Evolutionary conservation across 2,888 invertebrate genomes (phyloP), one percentile per base, ranked within the genome.

Genomic region (Alcis repandata): DNA sequence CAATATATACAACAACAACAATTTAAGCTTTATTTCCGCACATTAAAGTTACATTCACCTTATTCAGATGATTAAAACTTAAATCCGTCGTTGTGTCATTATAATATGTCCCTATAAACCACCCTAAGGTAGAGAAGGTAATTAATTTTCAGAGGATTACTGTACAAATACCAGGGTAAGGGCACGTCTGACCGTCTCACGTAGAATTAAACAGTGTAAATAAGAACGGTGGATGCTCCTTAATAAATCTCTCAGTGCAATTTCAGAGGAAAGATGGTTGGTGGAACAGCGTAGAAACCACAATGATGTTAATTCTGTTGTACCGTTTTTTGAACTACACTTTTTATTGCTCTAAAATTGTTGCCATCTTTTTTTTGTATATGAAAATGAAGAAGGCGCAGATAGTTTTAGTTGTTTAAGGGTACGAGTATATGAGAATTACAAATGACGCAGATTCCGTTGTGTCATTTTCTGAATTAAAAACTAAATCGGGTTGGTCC

Each of bases 141-240:
- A 91, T 91, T 91, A 92, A 92, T 92, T 92, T 91, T 86, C 82
- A 82, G 85, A 86, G 88, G 91, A 91, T 92, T 91, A 91, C 85
- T 75, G 82, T 81, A 87, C 87, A 90, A 89, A 90, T 86, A 86
- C 87, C 79, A 77, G 88, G 87, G 83, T 86, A 85, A 87, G 82
- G 85, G 81, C 60, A 59, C 63, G 80, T 79, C 79, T 82, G 84
- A 79, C 84, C 83, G 79, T 79, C 79, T 78, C 71, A 77, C 64
- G 82, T 82, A 77, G 80, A 86, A 84, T 85, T 85, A 86, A 83
- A 85, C 84, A 85, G 79, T 80, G 82, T 78, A 77, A 79, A 81
- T 77, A 81, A 81, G 78, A 81, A 79, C 73, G 68, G 74, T 75
- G 67, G 64, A 68, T 70, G 72, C 72, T 73, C 69, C 73, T 74